Evolutionary conservation across 2,888 invertebrate species (phyloP), one percentile per base, ranked within the genome.

Genomic region (Pelosia muscerda): DNA sequence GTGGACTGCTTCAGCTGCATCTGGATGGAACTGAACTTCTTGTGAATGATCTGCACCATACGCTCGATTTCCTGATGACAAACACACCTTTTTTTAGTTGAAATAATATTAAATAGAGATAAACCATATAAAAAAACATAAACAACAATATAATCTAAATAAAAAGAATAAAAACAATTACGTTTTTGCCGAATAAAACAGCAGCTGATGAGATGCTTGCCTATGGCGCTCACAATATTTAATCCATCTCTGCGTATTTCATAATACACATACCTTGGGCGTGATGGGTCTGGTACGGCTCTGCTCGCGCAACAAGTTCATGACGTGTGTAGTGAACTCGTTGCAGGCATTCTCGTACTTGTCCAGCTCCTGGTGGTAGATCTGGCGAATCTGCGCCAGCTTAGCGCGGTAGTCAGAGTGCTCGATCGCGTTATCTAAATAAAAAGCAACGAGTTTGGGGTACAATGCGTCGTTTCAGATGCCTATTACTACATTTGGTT

Each of bases 271-370:
- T 25, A 68, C 95, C 96, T 99, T 98, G 62, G 99, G 99, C 68
- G 99, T 99, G 86, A 99, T 99, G 65, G 99, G 99, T 83, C 99
- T 96, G 81, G 99, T 99, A 86, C 99, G 97, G 87, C 98, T 98
- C 95, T 99, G 99, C 94, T 99, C 99, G 68, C 99, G 95, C 77
- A 99, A 96, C 83, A 99, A 95, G 93, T 99, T 99, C 98, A 99
- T 98, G 80, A 99, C 99, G 95, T 99, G 99, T n/a, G 99, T 99
- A 71, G 99, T 99, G 95, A 99, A 99, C 95, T 99, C 99, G 93
- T 98, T 99, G 95, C 99, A 99, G n/a, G 99, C 99, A 96, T 99
- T 99, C 95, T 99, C 99, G 90, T 99, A 99, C 96, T 99, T 99
- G 95, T 99, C 99, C 87, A 99, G 95, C 95, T 99, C 99, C 94